A percentile compares a stretch with the other conserved stretches of the same genome.
Conservation (phyloP, 2,113 vertebrate species). For the Daboia siamensis region DNA sequence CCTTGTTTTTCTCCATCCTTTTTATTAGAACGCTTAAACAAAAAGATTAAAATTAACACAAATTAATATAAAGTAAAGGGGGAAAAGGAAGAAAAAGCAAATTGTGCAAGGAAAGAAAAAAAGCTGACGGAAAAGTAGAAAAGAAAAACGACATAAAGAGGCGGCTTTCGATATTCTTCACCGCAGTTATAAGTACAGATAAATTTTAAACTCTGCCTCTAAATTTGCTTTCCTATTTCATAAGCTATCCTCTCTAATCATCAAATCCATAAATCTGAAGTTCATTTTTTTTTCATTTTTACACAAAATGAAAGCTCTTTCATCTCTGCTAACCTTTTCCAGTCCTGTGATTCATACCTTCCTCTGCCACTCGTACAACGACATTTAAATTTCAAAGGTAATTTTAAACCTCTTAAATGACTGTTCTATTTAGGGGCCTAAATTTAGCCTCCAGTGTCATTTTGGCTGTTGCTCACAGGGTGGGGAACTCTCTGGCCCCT, state of each 20-base stretch:
- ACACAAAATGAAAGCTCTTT: constrained; percentile 4
- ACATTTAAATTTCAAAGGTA: constrained; percentile 44
- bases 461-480: constrained; percentile 14
- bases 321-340: background rate
- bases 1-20: constrained; percentile 7
- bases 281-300: background rate
- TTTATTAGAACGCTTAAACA: background rate
- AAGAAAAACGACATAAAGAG: background rate
- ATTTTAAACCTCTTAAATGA: constrained; percentile 46
- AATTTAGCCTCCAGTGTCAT: background rate
- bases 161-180: background rate
- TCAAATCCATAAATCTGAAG: background rate
- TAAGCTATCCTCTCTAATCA: background rate
- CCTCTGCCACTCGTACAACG: background rate
- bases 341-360: constrained; percentile 50
- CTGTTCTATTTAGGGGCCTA: constrained; percentile 28
- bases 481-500: background rate
- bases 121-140: background rate
- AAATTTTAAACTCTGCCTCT: background rate
- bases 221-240: background rate
- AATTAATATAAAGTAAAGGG: background rate
- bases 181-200: background rate
- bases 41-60: background rate
- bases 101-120: background rate
- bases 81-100: background rate